phyloP scores from a whole-genome alignment of 1,140 invertebrate genomes.

The Schmidtea mediterranea region DNA sequence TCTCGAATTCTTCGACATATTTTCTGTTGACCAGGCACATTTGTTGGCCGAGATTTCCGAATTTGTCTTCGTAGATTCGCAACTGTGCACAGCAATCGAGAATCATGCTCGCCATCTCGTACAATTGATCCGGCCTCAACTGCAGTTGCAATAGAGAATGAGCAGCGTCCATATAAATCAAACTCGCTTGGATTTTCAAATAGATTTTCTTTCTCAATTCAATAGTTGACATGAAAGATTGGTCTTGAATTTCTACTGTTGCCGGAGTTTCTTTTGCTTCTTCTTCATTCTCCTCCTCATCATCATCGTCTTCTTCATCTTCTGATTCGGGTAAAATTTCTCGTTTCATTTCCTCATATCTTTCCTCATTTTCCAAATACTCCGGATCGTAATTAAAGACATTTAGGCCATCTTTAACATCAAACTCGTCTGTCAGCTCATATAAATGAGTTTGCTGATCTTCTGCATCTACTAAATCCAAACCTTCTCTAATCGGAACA shows the following conservation, averaged over 20 bases:
- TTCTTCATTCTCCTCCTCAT: slow-evolving; percentile 37
- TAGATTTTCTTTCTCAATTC: slow-evolving; percentile 78
- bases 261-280: slow-evolving; percentile 32
- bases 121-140: slow-evolving; percentile 42
- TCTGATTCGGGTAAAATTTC: slow-evolving; percentile 29
- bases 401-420: slow-evolving; percentile 59
- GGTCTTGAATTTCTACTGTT: neutral
- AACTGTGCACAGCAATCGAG: slow-evolving; percentile 94
- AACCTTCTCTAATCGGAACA: slow-evolving; percentile 49
- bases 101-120: slow-evolving; percentile 90
- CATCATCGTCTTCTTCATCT: slow-evolving; percentile 14
- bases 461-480: slow-evolving; percentile 82
- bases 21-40: slow-evolving; percentile 56
- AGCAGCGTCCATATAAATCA: slow-evolving; percentile 92
- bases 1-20: slow-evolving; percentile 67
- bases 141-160: slow-evolving; percentile 93
- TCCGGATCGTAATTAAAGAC: slow-evolving; percentile 81
- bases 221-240: slow-evolving; percentile 23
- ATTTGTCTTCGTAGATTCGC: slow-evolving; percentile 93
- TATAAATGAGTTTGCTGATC: slow-evolving; percentile 85
- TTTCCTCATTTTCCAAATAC: slow-evolving; percentile 69
- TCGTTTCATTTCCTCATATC: slow-evolving; percentile 58
- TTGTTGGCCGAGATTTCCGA: slow-evolving; percentile 60
- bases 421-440: slow-evolving; percentile 52
- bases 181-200: slow-evolving; percentile 81